phyloP scores from a whole-genome alignment of 2,797 vertebrate genomes.

The Arnoldichthys spilopterus region DNA sequence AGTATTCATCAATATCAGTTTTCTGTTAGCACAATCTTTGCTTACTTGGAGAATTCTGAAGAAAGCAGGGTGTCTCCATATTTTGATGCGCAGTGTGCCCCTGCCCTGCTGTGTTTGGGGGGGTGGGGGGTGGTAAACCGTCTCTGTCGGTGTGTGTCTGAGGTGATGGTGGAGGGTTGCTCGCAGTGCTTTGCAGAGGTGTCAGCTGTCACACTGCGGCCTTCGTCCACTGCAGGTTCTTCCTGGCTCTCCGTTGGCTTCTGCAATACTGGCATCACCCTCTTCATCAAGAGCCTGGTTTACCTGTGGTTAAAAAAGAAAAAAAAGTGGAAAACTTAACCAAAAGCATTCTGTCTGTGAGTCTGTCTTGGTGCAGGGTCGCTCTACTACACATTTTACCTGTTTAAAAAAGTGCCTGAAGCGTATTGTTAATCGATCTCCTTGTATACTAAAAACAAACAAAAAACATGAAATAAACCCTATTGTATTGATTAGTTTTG shows the following conservation, averaged over 20 bases:
- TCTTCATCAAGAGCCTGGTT: slow-evolving; percentile 79
- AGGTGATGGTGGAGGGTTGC: slow-evolving; percentile 5
- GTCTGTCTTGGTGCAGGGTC: slow-evolving; percentile 72
- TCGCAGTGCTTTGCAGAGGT: slow-evolving; percentile 53
- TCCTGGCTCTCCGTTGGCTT: slow-evolving; percentile 69
- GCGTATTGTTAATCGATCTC: slow-evolving; percentile 84
- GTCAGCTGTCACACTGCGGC: slow-evolving; percentile 53
- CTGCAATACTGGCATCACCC: slow-evolving; percentile 78
- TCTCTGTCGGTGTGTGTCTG: neutral
- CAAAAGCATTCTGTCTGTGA: slow-evolving; percentile 69
- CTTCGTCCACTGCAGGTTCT: slow-evolving; percentile 37
- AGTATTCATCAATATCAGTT: neutral
- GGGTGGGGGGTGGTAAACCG: neutral
- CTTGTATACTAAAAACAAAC: slow-evolving; percentile 77
- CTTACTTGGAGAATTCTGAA: neutral
- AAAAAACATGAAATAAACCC: slow-evolving; percentile 74
- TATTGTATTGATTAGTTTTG: slow-evolving; percentile 81
- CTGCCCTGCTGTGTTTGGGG: neutral
- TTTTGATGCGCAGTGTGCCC: neutral
- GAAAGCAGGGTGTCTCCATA: neutral
- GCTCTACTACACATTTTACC: slow-evolving; percentile 84
- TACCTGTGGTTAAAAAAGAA: slow-evolving; percentile 77
- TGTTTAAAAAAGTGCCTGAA: slow-evolving; percentile 92
- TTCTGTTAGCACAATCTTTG: neutral
- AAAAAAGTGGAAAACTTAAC: slow-evolving; percentile 79